Evolutionary conservation across 2,113 vertebrate genomes (phyloP).

Genomic region (Anguilla japonica): DNA sequence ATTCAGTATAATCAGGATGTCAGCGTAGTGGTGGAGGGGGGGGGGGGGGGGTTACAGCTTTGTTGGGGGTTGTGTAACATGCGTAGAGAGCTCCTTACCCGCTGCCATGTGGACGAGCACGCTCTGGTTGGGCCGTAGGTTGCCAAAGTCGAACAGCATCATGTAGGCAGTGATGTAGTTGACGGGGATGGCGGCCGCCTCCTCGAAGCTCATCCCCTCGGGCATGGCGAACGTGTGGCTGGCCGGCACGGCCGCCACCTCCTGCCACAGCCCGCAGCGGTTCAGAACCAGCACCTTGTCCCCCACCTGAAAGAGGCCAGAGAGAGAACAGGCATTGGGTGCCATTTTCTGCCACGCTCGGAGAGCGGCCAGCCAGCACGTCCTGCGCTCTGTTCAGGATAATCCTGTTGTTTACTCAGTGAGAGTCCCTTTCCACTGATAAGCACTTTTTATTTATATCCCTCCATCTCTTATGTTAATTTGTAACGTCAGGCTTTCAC

Average conservation of each 20-base stretch:
- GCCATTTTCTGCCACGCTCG: background rate
- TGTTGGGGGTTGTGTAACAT: background rate
- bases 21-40: background rate
- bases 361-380: background rate
- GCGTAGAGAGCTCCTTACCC: slow-evolving; percentile 64
- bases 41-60: background rate
- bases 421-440: background rate
- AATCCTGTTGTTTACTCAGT: slow-evolving; percentile 1
- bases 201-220: slow-evolving; percentile 87
- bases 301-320: slow-evolving; percentile 70
- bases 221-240: slow-evolving; percentile 79
- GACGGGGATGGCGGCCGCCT: slow-evolving; percentile 80
- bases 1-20: background rate
- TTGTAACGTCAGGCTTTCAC: background rate
- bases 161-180: slow-evolving; percentile 92
- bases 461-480: slow-evolving; percentile 1
- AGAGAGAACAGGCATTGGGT: background rate
- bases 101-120: slow-evolving; percentile 95
- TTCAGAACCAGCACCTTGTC: slow-evolving; percentile 83
- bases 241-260: slow-evolving; percentile 71
- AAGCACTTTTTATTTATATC: background rate
- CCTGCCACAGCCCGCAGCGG: slow-evolving; percentile 83
- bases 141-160: slow-evolving; percentile 88
- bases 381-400: background rate
- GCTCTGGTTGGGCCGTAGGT: slow-evolving; percentile 83